Evolutionary conservation across 1,140 invertebrate genomes (phyloP).

Genomic region (Macrobrachium rosenbergii): DNA sequence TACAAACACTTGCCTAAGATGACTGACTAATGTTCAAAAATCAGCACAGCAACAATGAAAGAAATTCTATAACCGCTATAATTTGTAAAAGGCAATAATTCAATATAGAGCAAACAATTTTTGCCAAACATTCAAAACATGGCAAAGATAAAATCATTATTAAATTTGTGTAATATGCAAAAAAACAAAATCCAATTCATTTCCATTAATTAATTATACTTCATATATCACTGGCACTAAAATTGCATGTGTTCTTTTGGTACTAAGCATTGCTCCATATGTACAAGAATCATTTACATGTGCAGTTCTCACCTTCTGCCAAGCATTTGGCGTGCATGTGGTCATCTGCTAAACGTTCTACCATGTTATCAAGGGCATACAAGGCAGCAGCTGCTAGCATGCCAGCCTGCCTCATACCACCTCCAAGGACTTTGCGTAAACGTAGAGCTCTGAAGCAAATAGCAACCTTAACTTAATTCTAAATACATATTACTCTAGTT

Average conservation of each 20-base stretch:
- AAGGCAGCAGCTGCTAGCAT: constrained; percentile 89
- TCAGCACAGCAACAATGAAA: no score
- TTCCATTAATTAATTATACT: neutral
- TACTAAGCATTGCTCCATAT: no score
- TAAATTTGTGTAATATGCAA: neutral
- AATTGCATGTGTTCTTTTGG: neutral
- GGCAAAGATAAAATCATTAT: no score
- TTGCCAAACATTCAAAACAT: no score
- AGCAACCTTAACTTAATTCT: no score
- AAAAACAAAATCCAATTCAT: neutral
- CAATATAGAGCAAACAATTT: no score
- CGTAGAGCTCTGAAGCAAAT: constrained; percentile 78
- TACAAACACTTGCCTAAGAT: no score
- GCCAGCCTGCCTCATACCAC: constrained; percentile 92
- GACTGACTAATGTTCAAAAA: no score
- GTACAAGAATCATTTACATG: no score
- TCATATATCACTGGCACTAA: neutral
- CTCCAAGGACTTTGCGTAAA: constrained; percentile 88
- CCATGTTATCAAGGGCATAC: constrained; percentile 70
- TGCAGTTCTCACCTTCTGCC: constrained; percentile 22
- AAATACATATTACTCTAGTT: no score
- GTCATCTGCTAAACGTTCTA: constrained; percentile 41
- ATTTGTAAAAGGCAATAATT: no score
- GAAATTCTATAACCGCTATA: no score
- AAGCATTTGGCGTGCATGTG: constrained; percentile 37